These are phyloP conservation scores for Formica exsecta DNA, from an alignment of 1,140 invertebrate genomes.

Conservation along the genomic window DNA sequence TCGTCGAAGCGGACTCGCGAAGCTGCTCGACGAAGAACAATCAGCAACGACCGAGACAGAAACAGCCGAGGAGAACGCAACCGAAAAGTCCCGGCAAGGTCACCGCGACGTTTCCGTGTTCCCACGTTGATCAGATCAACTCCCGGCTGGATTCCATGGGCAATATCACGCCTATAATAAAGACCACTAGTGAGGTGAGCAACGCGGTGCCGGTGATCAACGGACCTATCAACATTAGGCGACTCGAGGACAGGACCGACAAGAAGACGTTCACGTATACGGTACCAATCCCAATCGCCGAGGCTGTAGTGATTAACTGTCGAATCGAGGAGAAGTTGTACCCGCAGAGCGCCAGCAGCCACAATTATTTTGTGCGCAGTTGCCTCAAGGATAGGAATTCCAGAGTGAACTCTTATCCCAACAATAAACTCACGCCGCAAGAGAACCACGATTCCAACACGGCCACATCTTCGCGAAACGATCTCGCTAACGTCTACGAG, in stretches of 20 bases:
- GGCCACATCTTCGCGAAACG: not conserved
- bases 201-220: slow-evolving; percentile 85
- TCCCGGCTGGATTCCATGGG: slow-evolving; percentile 81
- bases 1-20: not conserved
- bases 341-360: slow-evolving; percentile 72
- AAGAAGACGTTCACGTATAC: slow-evolving; percentile 81
- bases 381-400: slow-evolving; percentile 57
- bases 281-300: slow-evolving; percentile 82
- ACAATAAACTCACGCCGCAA: not conserved
- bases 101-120: slow-evolving; percentile 66
- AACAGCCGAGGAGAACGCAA: slow-evolving; percentile 64
- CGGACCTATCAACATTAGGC: slow-evolving; percentile 80
- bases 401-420: slow-evolving; percentile 29
- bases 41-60: slow-evolving; percentile 52
- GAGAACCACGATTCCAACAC: not conserved
- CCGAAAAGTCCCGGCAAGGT: slow-evolving; percentile 66
- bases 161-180: slow-evolving; percentile 82
- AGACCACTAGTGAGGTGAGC: slow-evolving; percentile 81
- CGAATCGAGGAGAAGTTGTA: slow-evolving; percentile 85
- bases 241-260: slow-evolving; percentile 70
- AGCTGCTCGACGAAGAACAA: not conserved
- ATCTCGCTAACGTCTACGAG: not conserved
- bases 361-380: slow-evolving; percentile 77
- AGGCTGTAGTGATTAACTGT: slow-evolving; percentile 83
- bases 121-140: slow-evolving; percentile 77